Evolutionary conservation across 2,113 vertebrate species (phyloP).

Genomic region (Antennarius striatus): DNA sequence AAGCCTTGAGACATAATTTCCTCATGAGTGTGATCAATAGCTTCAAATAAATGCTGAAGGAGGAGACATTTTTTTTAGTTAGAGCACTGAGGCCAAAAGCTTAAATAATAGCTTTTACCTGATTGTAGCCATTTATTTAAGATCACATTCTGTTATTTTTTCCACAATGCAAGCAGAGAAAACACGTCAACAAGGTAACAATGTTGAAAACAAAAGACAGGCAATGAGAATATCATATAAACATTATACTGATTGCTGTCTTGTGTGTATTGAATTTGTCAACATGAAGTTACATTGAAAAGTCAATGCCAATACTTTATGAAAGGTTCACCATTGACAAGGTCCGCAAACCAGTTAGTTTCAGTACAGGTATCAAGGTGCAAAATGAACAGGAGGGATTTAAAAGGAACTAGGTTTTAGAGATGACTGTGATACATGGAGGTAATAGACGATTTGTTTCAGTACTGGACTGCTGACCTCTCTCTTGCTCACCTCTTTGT

Average conservation of each 20-base stretch:
- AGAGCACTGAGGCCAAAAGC: slow-evolving; percentile 30
- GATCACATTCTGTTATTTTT: slow-evolving; percentile 18
- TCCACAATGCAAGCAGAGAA: background rate
- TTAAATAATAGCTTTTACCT: slow-evolving; percentile 28
- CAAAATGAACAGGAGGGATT: slow-evolving; percentile 23
- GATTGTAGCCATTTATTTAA: slow-evolving; percentile 18
- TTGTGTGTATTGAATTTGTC: too few relatives aligned
- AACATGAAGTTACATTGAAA: too few relatives aligned
- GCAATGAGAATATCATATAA: background rate
- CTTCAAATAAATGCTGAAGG: slow-evolving; percentile 77
- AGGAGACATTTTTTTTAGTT: slow-evolving; percentile 51
- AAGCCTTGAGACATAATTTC: slow-evolving; percentile 86
- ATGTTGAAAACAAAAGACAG: background rate
- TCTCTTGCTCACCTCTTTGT: slow-evolving; percentile 35
- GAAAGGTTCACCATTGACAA: too few relatives aligned
- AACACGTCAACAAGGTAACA: background rate
- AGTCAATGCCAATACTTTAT: too few relatives aligned
- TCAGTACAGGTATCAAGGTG: background rate
- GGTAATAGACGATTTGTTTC: slow-evolving; percentile 16
- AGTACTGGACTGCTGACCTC: slow-evolving; percentile 63
- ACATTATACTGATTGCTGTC: too few relatives aligned
- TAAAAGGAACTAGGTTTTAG: slow-evolving; percentile 1
- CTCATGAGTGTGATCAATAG: slow-evolving; percentile 86
- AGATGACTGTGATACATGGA: slow-evolving; percentile 11
- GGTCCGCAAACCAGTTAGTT: too few relatives aligned